Evolutionary conservation across 2,888 invertebrate species (phyloP).

Genomic region (Chrysopilus asiliformis): DNA sequence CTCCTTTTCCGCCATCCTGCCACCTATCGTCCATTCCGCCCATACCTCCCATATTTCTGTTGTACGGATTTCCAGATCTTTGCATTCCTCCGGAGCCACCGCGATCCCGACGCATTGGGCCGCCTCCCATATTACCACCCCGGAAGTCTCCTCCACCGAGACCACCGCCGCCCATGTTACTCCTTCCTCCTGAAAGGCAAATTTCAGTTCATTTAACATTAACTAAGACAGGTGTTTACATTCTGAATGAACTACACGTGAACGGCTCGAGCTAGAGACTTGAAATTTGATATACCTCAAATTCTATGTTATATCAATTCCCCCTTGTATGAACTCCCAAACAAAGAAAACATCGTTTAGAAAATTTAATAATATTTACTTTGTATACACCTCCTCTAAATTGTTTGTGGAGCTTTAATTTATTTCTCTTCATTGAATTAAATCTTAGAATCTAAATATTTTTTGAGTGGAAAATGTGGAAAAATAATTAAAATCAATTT

Average conservation of each 20-base stretch:
- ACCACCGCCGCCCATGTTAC: conserved; percentile 24
- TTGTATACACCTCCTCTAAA: no score
- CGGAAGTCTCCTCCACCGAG: conserved; percentile 23
- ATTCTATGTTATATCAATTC: no score
- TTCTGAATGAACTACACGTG: background rate
- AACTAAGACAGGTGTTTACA: background rate
- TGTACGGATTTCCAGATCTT: conserved; percentile 15
- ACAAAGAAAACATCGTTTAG: no score
- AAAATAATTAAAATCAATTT: no score
- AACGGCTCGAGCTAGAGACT: background rate
- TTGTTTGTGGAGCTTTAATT: no score
- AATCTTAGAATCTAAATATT: no score
- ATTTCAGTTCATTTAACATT: conserved; percentile 17
- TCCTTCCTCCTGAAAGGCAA: conserved; percentile 15
- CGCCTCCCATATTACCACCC: conserved; percentile 26
- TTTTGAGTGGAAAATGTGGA: no score
- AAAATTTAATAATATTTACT: no score
- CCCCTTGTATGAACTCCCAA: no score
- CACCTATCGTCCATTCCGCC: conserved; percentile 7
- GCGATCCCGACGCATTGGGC: conserved; percentile 17
- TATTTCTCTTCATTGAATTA: no score
- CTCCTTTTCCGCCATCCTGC: conserved; percentile 7
- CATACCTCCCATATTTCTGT: conserved; percentile 13
- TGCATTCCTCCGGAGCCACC: conserved; percentile 5
- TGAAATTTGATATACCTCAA: background rate